These are phyloP conservation scores for Fopius arisanus DNA, from an alignment of 1,140 invertebrate species.

Conservation along the genomic window DNA sequence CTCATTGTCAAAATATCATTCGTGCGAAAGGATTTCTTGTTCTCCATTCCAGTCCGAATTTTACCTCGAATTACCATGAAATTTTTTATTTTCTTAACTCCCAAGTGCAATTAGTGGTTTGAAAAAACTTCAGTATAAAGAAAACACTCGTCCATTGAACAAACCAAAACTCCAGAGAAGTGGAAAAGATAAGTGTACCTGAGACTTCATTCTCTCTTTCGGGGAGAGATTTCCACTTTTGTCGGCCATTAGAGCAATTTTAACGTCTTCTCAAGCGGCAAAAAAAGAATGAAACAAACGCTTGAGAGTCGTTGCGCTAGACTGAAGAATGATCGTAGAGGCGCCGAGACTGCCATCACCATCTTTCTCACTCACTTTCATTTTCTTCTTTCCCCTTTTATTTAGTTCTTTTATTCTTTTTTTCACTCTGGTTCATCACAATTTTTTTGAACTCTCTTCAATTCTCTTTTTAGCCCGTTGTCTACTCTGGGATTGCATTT, in stretches of 20 bases:
- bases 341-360: constrained; percentile 46
- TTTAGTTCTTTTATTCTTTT: constrained; percentile 16
- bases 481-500: constrained; percentile 50
- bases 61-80: background rate
- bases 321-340: constrained; percentile 62
- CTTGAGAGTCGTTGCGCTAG: constrained; percentile 56
- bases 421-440: constrained; percentile 30
- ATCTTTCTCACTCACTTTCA: constrained; percentile 35
- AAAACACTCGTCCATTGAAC: background rate
- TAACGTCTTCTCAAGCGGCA: constrained; percentile 54
- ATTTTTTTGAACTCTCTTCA: constrained; percentile 14
- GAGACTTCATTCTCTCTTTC: constrained; percentile 6
- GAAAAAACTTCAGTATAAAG: background rate
- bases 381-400: constrained; percentile 24
- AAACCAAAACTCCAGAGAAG: background rate
- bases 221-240: constrained; percentile 34
- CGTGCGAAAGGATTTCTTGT: background rate
- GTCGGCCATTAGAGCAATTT: constrained; percentile 60
- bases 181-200: constrained; percentile 14
- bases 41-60: background rate
- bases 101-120: background rate
- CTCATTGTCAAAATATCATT: background rate
- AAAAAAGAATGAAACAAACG: constrained; percentile 45
- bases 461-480: background rate
- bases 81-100: background rate